Conservation (phyloP, 1,140 invertebrate species). For the Vollenhovia emeryi region DNA sequence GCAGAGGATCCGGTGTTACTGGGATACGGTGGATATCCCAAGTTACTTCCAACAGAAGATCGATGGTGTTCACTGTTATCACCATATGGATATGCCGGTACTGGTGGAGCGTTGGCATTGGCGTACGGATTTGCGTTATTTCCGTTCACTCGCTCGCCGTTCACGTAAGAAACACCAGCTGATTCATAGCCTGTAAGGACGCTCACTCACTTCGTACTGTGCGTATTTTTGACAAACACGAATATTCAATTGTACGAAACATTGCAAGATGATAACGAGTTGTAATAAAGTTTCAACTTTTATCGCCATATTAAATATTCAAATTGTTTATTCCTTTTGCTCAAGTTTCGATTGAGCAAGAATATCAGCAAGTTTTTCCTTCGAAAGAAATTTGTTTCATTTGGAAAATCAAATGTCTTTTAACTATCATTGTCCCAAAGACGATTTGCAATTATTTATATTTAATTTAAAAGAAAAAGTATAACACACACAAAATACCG, state of each 20-base stretch:
- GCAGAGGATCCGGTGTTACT: conserved; percentile 59
- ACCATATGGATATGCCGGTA: conserved; percentile 65
- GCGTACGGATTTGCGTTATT: conserved; percentile 79
- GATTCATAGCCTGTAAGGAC: conserved; percentile 82
- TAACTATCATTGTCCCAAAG: background rate
- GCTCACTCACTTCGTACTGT: conserved; percentile 46
- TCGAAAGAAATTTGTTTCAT: background rate
- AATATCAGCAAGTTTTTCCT: background rate
- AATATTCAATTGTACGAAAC: conserved; percentile 8
- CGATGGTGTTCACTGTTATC: conserved; percentile 58
- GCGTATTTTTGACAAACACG: conserved; percentile 1
- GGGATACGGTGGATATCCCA: conserved; percentile 80
- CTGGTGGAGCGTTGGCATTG: conserved; percentile 82
- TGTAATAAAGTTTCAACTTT: background rate
- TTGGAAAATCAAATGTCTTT: background rate
- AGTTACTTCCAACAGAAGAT: conserved; percentile 64
- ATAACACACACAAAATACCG: background rate
- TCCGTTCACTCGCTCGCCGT: conserved; percentile 74
- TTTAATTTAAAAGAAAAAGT: background rate
- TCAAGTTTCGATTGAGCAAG: conserved; percentile 2
- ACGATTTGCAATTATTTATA: background rate
- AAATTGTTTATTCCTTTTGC: background rate
- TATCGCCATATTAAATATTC: background rate
- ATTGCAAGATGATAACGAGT: conserved; percentile 14
- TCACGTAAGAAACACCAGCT: conserved; percentile 79